phyloP scores from a whole-genome alignment of 2,797 vertebrate species.

The Bovichtus variegatus region DNA sequence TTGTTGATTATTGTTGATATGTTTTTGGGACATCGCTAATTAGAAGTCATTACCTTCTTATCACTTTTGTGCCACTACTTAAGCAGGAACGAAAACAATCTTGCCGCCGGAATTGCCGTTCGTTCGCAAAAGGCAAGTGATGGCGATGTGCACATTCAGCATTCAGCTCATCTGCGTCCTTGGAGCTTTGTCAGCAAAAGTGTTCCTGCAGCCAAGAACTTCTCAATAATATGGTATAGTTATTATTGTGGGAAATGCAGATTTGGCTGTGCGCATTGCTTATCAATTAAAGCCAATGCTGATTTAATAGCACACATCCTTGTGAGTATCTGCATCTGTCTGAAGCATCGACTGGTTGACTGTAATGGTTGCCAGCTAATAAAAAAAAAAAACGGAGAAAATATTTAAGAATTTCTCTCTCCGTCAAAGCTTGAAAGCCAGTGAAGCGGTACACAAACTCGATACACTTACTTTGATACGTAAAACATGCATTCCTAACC shows the following conservation, averaged over 20 bases:
- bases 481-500: background rate
- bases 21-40: constrained; percentile 75
- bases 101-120: constrained; percentile 28
- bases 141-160: constrained; percentile 66
- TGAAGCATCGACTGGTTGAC: constrained; percentile 20
- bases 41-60: constrained; percentile 75
- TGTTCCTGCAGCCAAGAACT: constrained; percentile 55
- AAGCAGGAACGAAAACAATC: constrained; percentile 71
- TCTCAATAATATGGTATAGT: constrained; percentile 49
- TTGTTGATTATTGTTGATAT: constrained; percentile 75
- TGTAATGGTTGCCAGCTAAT: constrained; percentile 7
- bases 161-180: constrained; percentile 64
- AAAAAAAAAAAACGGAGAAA: background rate
- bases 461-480: background rate
- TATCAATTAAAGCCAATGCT: constrained; percentile 54
- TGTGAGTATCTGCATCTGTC: constrained; percentile 31
- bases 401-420: background rate
- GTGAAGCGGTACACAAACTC: background rate
- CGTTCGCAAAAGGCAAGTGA: constrained; percentile 41
- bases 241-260: constrained; percentile 56
- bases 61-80: constrained; percentile 77
- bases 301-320: constrained; percentile 16
- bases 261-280: constrained; percentile 38
- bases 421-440: background rate
- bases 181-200: constrained; percentile 75